phyloP scores from a whole-genome alignment of 2,113 vertebrate genomes.

The Hemicordylus capensis region DNA sequence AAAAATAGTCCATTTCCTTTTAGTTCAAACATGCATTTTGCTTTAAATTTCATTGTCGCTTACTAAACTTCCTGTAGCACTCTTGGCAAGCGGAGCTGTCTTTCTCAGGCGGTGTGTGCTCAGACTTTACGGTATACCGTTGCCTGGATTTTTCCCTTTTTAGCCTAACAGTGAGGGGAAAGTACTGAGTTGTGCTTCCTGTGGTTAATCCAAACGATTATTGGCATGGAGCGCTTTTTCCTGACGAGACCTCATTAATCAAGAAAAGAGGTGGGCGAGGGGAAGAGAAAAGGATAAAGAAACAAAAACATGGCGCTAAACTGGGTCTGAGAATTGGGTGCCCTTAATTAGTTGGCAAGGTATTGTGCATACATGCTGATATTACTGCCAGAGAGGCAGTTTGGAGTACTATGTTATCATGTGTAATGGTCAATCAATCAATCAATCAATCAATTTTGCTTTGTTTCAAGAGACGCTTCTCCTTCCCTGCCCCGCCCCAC shows the following conservation, averaged over 20 bases:
- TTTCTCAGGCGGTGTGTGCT: conserved; percentile 25
- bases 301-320: neutral
- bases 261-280: conserved; percentile 18
- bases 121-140: conserved; percentile 17
- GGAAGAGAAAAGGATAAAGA: neutral
- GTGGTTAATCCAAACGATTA: conserved; percentile 3
- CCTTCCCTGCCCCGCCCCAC: too few species aligned
- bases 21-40: conserved; percentile 48
- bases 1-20: conserved; percentile 43
- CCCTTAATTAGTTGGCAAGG: conserved; percentile 12
- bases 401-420: conserved; percentile 8
- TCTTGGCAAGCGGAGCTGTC: conserved; percentile 43
- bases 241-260: conserved; percentile 7
- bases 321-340: conserved; percentile 1
- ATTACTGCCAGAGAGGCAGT: neutral
- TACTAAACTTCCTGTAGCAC: conserved; percentile 47
- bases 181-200: conserved; percentile 30
- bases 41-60: conserved; percentile 59
- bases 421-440: neutral
- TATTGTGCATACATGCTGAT: neutral
- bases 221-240: conserved; percentile 10
- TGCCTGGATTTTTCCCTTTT: conserved; percentile 27
- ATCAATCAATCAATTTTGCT: too few species aligned
- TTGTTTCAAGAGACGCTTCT: conserved; percentile 18
- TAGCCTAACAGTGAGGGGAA: neutral